Evolutionary conservation across 2,113 vertebrate species (phyloP), one percentile per base, ranked within the genome.

Genomic region (Columbina picui): DNA sequence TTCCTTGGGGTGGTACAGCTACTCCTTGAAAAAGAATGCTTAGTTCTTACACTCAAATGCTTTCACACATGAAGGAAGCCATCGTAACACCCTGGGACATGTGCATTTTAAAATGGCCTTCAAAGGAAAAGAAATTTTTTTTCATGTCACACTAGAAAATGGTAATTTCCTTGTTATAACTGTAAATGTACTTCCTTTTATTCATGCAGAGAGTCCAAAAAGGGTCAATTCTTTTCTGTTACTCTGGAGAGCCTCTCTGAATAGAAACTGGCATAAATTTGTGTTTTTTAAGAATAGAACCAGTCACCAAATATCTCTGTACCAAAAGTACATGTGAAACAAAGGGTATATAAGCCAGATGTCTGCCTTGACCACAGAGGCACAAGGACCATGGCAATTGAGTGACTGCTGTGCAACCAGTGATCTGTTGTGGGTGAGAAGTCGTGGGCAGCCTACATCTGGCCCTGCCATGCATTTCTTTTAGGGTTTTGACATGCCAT

Each of bases 291-390:
- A 67, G 20, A 32, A 39, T 26, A 60, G 49, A 88, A 57, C 12
- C 10, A 52, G n/a, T 30, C 49, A n/a, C 30, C 49, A 83, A 79
- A 64, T 49, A 32, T 49, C n/a, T 49, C 23, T 36, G 21, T 47
- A 4, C 17, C 27, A 11, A 29, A 76, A 64, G 7, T 5, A 38
- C 16, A 13, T 0, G 0, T n/a, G 45, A 61, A 84, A 20, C 3
- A 9, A 59, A 27, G 3, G 2, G 18, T 7, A 8, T 16, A 2
- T 15, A 4, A 0, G 5, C 25, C 12, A 43, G 23, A 57, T 32
- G 6, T 22, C 61, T 76, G 22, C n/a, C 25, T 6, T 4, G 1
- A 14, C 23, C 36, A 7, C 23, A 43, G 34, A 39, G 32, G 19
- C 49, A 43, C 18, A n/a, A 68, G 19, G 70, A 14, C 21, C 43